Percentiles rank a stretch among this genome's conserved stretches.
Evolutionary conservation across 2,113 vertebrate species (phyloP).

Genomic region (Labrus mixtus): DNA sequence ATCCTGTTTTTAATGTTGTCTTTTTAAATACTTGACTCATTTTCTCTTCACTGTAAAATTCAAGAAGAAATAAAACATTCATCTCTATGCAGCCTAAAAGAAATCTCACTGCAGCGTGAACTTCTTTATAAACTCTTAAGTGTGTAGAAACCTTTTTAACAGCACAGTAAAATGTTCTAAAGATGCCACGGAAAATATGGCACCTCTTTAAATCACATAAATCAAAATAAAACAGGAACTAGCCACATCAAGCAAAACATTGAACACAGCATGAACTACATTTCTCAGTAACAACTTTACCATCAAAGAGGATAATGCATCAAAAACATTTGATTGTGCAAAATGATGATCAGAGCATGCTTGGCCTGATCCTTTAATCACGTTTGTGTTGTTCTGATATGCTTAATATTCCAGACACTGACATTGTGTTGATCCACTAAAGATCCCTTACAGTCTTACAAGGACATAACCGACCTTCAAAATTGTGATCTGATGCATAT

Average conservation of each 20-base stretch:
- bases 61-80: not conserved
- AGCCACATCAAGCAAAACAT: slow-evolving; percentile 19
- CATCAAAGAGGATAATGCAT: slow-evolving; percentile 26
- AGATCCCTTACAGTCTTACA: slow-evolving; percentile 19
- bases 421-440: not conserved
- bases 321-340: slow-evolving; percentile 42
- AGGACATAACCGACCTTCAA: slow-evolving; percentile 18
- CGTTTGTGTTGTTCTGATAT: slow-evolving; percentile 2
- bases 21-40: too few relatives aligned
- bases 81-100: not conserved
- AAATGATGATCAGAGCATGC: slow-evolving; percentile 22
- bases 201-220: slow-evolving; percentile 21
- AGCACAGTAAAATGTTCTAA: not conserved
- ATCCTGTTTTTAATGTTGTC: too few relatives aligned
- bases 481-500: slow-evolving; percentile 54
- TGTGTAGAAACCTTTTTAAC: not conserved
- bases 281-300: slow-evolving; percentile 40
- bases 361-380: not conserved
- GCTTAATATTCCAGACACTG: not conserved
- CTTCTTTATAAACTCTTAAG: not conserved
- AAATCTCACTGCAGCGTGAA: not conserved
- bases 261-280: slow-evolving; percentile 15
- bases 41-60: too few relatives aligned
- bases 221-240: slow-evolving; percentile 1
- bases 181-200: slow-evolving; percentile 10